These are phyloP conservation scores for Aldabrachelys gigantea DNA, from an alignment of 2,113 vertebrate genomes.

Conservation along the genomic window DNA sequence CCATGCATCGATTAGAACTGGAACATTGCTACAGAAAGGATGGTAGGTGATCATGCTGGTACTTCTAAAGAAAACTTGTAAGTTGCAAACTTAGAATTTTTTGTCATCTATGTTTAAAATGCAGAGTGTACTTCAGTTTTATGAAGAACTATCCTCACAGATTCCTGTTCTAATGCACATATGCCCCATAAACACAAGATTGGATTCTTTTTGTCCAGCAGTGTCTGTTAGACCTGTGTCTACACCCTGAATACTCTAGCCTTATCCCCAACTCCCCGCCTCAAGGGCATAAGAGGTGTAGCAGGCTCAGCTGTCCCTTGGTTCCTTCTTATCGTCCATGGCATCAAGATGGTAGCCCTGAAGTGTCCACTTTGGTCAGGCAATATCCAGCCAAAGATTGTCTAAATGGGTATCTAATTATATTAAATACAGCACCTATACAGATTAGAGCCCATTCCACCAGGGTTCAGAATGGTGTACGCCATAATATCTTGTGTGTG, in stretches of 20 bases:
- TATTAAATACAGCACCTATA: no score
- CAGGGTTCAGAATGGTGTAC: background rate
- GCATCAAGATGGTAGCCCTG: background rate
- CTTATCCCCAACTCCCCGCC: background rate
- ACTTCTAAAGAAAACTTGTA: background rate
- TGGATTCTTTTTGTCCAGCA: rapidly evolving
- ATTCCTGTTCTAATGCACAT: background rate
- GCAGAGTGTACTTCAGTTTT: rapidly evolving
- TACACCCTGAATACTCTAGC: background rate
- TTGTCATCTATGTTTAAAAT: rapidly evolving
- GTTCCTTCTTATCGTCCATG: background rate
- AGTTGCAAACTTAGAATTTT: background rate
- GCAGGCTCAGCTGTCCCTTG: background rate
- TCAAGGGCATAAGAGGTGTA: background rate
- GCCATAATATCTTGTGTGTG: background rate
- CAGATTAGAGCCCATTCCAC: no score
- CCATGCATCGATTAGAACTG: slow-evolving; percentile 89
- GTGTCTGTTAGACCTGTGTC: background rate
- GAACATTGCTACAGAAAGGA: slow-evolving; percentile 97
- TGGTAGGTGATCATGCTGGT: slow-evolving; percentile 74
- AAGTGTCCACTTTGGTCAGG: background rate
- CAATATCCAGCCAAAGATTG: background rate
- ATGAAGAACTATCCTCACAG: background rate
- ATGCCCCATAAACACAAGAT: background rate
- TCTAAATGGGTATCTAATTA: no score